phyloP scores from a whole-genome alignment of 2,113 vertebrate genomes.

The Raphicerus campestris region DNA sequence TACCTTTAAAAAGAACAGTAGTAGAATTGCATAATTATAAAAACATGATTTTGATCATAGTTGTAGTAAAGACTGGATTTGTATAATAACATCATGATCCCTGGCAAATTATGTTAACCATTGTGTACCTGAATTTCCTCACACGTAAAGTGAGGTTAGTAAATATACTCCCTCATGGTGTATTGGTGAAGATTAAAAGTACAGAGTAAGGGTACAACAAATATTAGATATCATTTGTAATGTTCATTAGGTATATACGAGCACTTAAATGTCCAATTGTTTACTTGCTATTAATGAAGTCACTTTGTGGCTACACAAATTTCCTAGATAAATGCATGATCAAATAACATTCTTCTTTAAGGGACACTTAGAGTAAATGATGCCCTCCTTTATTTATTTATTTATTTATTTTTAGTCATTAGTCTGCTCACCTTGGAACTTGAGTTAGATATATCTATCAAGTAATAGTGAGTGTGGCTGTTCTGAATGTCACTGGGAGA shows the following conservation, averaged over 20 bases:
- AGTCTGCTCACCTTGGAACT: background rate
- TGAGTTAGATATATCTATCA: constrained; percentile 10
- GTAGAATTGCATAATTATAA: constrained; percentile 34
- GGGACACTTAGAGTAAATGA: background rate
- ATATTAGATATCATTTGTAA: background rate
- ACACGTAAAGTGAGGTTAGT: background rate
- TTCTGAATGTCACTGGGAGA: constrained; percentile 8
- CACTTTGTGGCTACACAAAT: constrained; percentile 4
- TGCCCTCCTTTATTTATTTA: background rate
- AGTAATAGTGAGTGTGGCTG: background rate
- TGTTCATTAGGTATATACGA: background rate
- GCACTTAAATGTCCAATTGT: background rate
- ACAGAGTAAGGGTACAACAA: background rate
- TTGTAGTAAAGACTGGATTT: constrained; percentile 36
- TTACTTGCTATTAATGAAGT: background rate
- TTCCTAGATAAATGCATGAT: background rate
- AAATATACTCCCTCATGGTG: background rate
- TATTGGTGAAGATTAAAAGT: background rate
- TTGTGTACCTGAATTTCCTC: background rate
- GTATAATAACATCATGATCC: background rate
- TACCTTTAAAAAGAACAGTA: constrained; percentile 33
- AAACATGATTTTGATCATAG: constrained; percentile 1
- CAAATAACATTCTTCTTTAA: background rate
- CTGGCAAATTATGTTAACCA: constrained; percentile 1
- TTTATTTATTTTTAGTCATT: background rate